A percentile compares a stretch with the other conserved stretches of the same genome.
These are phyloP conservation scores for Neoniphon sammara DNA, from an alignment of 2,797 vertebrate genomes.

Conservation along the genomic window DNA sequence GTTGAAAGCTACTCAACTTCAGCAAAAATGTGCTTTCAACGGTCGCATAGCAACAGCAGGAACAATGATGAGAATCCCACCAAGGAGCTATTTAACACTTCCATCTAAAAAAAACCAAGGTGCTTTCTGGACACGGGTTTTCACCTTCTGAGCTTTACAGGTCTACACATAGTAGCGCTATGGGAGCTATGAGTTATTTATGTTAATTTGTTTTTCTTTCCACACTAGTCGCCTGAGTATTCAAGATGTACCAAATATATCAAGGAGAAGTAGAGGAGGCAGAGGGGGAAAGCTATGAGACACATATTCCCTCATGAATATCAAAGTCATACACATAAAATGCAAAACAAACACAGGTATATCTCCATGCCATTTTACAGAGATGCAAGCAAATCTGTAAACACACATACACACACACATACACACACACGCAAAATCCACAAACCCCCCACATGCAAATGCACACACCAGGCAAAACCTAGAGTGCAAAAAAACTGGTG, in stretches of 20 bases:
- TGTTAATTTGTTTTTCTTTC: slow-evolving; percentile 59
- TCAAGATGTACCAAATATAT: slow-evolving; percentile 54
- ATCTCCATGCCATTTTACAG: slow-evolving; percentile 21
- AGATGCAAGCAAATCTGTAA: slow-evolving; percentile 31
- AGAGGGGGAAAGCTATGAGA: slow-evolving; percentile 13
- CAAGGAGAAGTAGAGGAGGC: slow-evolving; percentile 42
- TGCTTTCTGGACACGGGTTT: slow-evolving; percentile 46
- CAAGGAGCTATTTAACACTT: slow-evolving; percentile 18
- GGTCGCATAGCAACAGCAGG: slow-evolving; percentile 65
- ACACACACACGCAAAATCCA: slow-evolving; percentile 6
- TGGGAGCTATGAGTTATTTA: slow-evolving; percentile 48
- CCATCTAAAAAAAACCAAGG: slow-evolving; percentile 24
- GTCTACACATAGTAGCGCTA: slow-evolving; percentile 41
- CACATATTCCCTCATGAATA: slow-evolving; percentile 53
- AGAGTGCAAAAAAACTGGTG: slow-evolving; percentile 59
- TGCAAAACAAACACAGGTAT: not conserved
- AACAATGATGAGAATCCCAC: slow-evolving; percentile 54
- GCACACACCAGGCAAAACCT: slow-evolving; percentile 23
- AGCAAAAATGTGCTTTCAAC: slow-evolving; percentile 32
- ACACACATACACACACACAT: slow-evolving; percentile 2
- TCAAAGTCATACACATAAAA: slow-evolving; percentile 36
- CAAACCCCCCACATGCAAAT: slow-evolving; percentile 2
- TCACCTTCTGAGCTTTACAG: slow-evolving; percentile 45
- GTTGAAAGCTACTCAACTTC: slow-evolving; percentile 48
- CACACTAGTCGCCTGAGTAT: slow-evolving; percentile 27